Base-by-base conservation (phyloP, 2,888 invertebrate species). In the Pheosia gnoma region DNA sequence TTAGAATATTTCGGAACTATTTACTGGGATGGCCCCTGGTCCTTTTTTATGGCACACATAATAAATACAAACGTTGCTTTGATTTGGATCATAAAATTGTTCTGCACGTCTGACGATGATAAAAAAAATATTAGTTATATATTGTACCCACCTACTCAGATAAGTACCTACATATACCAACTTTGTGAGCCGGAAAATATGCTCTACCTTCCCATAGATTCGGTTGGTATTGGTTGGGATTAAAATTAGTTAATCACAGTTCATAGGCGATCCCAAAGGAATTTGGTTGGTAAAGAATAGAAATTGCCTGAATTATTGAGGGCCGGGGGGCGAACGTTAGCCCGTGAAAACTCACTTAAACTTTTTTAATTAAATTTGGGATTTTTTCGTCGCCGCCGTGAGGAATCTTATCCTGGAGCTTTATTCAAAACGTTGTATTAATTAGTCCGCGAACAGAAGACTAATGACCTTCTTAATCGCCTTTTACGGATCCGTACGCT, bases 331-430 rank as follows among this genome's bases (percentile, higher is more conserved):
- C 85, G 87, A 83, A 87, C 88, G 86, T 81, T 85, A 85, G 79
- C 82, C 90, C 87, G 91, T 91, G 90, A 90, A 92, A 93, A 91
- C 88, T 92, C 92, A 91, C 93, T 92, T 90, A 82, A 93, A 93
- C 91, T 92, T 93, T 93, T 91, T 93, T 91, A 93, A 91, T 93
- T 92, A 93, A 93, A 91, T 92, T 93, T 92, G 84, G 75, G 86
- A 87, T 92, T 92, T 93, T 92, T 90, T 84, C 74, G 73, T 75
- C 75, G 67, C 67, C 81, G 75, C 81, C 82, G 81, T 81, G 79
- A 84, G 81, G 84, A 86, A 87, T 88, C 87, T 88, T 86, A 86
- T 85, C 82, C 82, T 69, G 75, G 77, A 81, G 87, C 84, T 88
- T 90, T 89, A 89, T 86, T 89, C 87, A 88, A 90, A 92, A 91